Conservation (phyloP, 2,113 vertebrate genomes). For the Jaculus jaculus region DNA sequence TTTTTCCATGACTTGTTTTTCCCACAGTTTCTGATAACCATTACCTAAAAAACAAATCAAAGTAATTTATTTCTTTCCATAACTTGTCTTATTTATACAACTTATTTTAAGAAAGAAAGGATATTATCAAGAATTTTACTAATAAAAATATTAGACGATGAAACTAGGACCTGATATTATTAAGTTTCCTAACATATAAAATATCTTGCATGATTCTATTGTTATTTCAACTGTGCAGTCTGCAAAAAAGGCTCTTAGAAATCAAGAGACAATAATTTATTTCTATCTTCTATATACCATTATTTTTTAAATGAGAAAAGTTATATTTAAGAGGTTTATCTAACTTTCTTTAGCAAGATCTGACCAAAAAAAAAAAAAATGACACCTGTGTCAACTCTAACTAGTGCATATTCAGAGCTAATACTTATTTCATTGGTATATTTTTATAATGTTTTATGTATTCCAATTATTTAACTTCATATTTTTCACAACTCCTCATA, state of each 20-base stretch:
- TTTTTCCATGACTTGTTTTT: background rate
- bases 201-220: background rate
- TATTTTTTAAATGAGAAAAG: background rate
- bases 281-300: background rate
- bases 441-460: background rate
- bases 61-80: background rate
- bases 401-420: background rate
- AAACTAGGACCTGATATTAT: background rate
- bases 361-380: background rate
- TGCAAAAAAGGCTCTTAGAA: background rate
- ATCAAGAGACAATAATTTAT: background rate
- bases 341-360: background rate
- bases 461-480: background rate
- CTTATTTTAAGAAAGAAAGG: background rate
- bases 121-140: constrained; percentile 20
- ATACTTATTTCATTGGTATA: background rate
- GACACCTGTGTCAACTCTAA: rapidly evolving
- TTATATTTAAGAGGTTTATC: background rate
- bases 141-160: background rate
- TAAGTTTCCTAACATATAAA: background rate
- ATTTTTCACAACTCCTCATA: background rate
- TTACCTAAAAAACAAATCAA: background rate
- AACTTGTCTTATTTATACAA: background rate
- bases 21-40: background rate
- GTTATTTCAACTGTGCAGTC: background rate